Percentiles rank a stretch among this genome's conserved stretches.
phyloP scores from a whole-genome alignment of 2,888 invertebrate genomes.

The Xestia c-nigrum region DNA sequence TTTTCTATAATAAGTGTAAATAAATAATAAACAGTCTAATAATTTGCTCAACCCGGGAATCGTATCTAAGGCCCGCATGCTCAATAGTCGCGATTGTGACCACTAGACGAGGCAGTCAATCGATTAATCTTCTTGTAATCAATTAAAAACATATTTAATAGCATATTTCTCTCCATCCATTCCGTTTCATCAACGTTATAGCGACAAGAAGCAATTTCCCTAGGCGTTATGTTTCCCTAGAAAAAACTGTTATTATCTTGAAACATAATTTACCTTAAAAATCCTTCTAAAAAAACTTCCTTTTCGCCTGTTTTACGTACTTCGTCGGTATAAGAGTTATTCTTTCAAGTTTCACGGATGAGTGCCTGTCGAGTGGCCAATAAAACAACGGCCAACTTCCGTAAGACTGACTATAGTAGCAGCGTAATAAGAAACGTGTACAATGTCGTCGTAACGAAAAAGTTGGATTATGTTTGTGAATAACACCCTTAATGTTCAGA shows the following conservation, averaged over 20 bases:
- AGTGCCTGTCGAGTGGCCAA: constrained; percentile 58
- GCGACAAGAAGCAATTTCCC: no score
- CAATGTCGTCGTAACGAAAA: constrained; percentile 59
- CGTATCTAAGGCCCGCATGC: no score
- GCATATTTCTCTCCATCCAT: not conserved
- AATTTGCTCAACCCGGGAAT: no score
- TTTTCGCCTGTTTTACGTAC: constrained; percentile 44
- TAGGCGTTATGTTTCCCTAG: not conserved
- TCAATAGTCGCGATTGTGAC: no score
- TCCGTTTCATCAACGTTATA: not conserved
- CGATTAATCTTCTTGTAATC: not conserved
- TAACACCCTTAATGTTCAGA: constrained; percentile 42
- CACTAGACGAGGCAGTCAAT: not conserved
- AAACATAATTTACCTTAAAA: constrained; percentile 21
- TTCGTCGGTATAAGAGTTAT: constrained; percentile 55
- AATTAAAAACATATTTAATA: not conserved
- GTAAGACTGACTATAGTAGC: constrained; percentile 33
- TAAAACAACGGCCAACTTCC: constrained; percentile 66
- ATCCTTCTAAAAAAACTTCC: constrained; percentile 2
- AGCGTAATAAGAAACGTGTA: constrained; percentile 61
- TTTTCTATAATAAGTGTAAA: no score
- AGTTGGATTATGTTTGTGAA: constrained; percentile 60
- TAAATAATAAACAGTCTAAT: no score
- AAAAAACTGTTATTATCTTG: not conserved
- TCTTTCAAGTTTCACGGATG: constrained; percentile 58